These are phyloP conservation scores for Thalassophryne amazonica DNA, from an alignment of 2,797 vertebrate genomes.

Conservation along the genomic window DNA sequence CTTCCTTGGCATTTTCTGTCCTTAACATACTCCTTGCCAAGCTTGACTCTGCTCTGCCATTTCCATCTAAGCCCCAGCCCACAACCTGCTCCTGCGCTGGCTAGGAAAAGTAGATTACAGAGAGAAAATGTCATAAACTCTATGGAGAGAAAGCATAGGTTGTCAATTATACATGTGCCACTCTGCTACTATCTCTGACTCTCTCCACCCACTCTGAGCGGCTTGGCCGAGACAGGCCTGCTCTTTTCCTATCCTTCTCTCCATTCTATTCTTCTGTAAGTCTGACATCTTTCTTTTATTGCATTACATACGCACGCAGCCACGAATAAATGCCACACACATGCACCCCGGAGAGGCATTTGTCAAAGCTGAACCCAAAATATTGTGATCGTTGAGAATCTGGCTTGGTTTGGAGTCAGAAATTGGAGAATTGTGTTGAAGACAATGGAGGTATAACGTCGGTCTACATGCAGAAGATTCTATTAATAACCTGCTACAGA, in stretches of 20 bases:
- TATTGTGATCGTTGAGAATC: slow-evolving; percentile 48
- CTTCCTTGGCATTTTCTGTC: slow-evolving; percentile 47
- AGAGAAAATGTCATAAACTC: slow-evolving; percentile 64
- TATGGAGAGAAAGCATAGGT: slow-evolving; percentile 57
- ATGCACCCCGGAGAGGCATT: slow-evolving; percentile 5
- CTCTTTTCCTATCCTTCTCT: slow-evolving; percentile 9
- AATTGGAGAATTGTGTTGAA: slow-evolving; percentile 8
- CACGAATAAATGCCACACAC: too few species aligned
- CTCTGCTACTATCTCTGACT: slow-evolving; percentile 45
- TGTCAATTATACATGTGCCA: slow-evolving; percentile 72
- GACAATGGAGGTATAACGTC: slow-evolving; percentile 18
- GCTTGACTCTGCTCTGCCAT: slow-evolving; percentile 47
- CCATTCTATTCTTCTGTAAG: slow-evolving; percentile 34
- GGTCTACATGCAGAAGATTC: slow-evolving; percentile 46
- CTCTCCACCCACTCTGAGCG: slow-evolving; percentile 41
- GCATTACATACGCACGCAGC: too few species aligned
- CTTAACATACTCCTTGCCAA: slow-evolving; percentile 45
- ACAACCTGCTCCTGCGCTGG: slow-evolving; percentile 34
- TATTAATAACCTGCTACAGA: slow-evolving; percentile 60
- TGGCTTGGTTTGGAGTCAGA: slow-evolving; percentile 8
- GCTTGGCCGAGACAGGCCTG: slow-evolving; percentile 24
- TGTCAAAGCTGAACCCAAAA: slow-evolving; percentile 46
- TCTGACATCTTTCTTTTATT: slow-evolving; percentile 62
- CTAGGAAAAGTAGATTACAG: slow-evolving; percentile 60
- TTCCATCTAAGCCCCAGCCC: slow-evolving; percentile 38